Evolutionary conservation across 2,888 invertebrate genomes (phyloP).

Genomic region (Aromia moschata): DNA sequence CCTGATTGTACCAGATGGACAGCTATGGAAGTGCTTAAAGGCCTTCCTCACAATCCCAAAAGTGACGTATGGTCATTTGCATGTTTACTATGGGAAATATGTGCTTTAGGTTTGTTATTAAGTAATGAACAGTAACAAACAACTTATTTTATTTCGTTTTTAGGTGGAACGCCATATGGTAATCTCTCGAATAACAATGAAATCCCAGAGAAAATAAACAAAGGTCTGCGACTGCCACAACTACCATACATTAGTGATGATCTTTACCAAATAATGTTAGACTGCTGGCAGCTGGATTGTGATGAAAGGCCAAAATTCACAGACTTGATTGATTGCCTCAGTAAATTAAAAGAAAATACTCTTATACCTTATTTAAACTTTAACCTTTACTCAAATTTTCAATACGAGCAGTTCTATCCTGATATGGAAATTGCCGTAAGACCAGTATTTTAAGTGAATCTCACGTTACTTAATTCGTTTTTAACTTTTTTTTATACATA

Average conservation of each 20-base stretch:
- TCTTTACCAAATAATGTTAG: slow-evolving; percentile 81
- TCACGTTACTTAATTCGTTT: slow-evolving; percentile 1
- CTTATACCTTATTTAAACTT: slow-evolving; percentile 53
- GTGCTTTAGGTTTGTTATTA: slow-evolving; percentile 70
- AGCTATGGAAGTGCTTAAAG: slow-evolving; percentile 79
- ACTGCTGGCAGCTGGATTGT: slow-evolving; percentile 86
- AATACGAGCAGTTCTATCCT: slow-evolving; percentile 59
- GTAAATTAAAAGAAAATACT: slow-evolving; percentile 47
- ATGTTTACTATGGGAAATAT: slow-evolving; percentile 83
- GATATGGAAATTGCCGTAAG: slow-evolving; percentile 57
- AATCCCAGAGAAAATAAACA: slow-evolving; percentile 72
- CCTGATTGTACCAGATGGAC: slow-evolving; percentile 83
- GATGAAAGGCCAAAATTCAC: slow-evolving; percentile 81
- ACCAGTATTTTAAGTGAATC: slow-evolving; percentile 49
- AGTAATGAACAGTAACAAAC: slow-evolving; percentile 1
- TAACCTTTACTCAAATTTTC: slow-evolving; percentile 55
- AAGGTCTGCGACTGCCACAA: slow-evolving; percentile 78
- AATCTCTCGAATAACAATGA: slow-evolving; percentile 74
- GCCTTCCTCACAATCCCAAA: slow-evolving; percentile 73
- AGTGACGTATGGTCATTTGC: slow-evolving; percentile 88
- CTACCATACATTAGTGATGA: slow-evolving; percentile 79
- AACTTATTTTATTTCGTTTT: slow-evolving; percentile 28
- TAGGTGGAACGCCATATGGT: slow-evolving; percentile 79
- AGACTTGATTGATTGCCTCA: slow-evolving; percentile 62
- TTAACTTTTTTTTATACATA: too few relatives aligned